Evolutionary conservation across 2,888 invertebrate species (phyloP).

Genomic region (Coecobrya sp.): DNA sequence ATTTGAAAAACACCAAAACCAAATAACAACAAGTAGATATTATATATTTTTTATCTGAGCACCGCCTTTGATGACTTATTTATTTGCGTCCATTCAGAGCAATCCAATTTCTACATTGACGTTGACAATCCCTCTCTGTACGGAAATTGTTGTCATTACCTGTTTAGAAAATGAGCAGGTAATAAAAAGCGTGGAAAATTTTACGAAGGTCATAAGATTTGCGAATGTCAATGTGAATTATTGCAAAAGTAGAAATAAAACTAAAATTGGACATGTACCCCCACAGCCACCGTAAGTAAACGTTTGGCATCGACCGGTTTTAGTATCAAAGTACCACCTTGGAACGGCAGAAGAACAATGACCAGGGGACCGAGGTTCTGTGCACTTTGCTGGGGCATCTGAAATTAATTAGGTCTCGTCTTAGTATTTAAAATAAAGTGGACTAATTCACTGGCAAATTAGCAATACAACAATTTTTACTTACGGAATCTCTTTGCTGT

Average conservation of each 20-base stretch:
- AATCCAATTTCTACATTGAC: not conserved
- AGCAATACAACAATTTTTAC: too few species aligned
- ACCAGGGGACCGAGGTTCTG: not conserved
- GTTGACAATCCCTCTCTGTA: not conserved
- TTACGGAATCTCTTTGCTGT: not conserved
- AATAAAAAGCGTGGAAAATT: too few species aligned
- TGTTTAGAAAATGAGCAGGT: slow-evolving; percentile 1
- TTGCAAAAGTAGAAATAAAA: too few species aligned
- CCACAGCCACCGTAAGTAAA: not conserved
- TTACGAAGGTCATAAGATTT: too few species aligned
- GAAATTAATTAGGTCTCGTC: not conserved
- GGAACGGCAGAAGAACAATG: not conserved
- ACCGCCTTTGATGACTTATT: too few species aligned
- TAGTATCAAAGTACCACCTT: slow-evolving; percentile 17
- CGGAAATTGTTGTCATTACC: slow-evolving; percentile 20
- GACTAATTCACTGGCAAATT: too few species aligned
- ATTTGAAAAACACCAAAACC: too few species aligned
- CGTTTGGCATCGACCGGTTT: not conserved
- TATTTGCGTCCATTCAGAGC: not conserved
- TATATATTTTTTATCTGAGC: too few species aligned
- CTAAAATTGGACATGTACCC: not conserved
- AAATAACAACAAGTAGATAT: too few species aligned
- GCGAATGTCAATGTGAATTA: too few species aligned
- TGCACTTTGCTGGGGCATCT: not conserved
- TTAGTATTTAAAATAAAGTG: too few species aligned